Percentiles rank a stretch among this genome's conserved stretches.
Conservation (phyloP, 2,888 invertebrate genomes). For the Brachyptera putata region DNA sequence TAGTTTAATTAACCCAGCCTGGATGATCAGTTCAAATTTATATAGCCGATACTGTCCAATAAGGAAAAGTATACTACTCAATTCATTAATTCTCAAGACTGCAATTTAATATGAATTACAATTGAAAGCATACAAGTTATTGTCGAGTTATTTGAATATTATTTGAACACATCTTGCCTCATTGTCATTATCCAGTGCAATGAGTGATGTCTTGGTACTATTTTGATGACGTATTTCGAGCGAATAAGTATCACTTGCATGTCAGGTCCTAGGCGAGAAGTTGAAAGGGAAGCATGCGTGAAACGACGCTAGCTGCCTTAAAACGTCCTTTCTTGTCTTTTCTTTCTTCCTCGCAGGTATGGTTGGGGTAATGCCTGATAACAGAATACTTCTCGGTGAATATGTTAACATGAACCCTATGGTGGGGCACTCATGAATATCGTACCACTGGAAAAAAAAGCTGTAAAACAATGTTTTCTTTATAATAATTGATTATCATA, state of each 20-base stretch:
- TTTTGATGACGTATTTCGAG: background rate
- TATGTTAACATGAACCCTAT: conserved; percentile 49
- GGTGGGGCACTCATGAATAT: conserved; percentile 49
- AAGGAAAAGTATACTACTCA: too few relatives aligned
- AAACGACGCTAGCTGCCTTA: too few relatives aligned
- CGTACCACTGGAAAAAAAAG: background rate
- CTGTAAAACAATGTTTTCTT: too few relatives aligned
- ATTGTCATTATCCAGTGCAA: too few relatives aligned
- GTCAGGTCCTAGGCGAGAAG: too few relatives aligned
- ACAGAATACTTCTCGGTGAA: conserved; percentile 60
- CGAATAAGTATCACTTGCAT: too few relatives aligned
- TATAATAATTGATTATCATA: background rate
- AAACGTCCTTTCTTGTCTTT: conserved; percentile 40
- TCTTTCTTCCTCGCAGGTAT: conserved; percentile 51
- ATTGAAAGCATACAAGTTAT: too few relatives aligned
- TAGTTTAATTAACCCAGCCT: too few relatives aligned
- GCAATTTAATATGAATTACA: conserved; percentile 1
- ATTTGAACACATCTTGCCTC: too few relatives aligned
- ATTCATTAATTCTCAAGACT: conserved; percentile 8
- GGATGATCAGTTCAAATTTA: too few relatives aligned
- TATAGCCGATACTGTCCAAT: too few relatives aligned
- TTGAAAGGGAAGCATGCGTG: too few relatives aligned
- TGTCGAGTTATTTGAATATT: background rate
- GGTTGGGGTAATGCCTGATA: conserved; percentile 62
- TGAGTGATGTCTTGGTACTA: background rate